Conservation (phyloP, 30 jellyfish, hydroid and myxozoan species). For the Catostylus mosaicus region DNA sequence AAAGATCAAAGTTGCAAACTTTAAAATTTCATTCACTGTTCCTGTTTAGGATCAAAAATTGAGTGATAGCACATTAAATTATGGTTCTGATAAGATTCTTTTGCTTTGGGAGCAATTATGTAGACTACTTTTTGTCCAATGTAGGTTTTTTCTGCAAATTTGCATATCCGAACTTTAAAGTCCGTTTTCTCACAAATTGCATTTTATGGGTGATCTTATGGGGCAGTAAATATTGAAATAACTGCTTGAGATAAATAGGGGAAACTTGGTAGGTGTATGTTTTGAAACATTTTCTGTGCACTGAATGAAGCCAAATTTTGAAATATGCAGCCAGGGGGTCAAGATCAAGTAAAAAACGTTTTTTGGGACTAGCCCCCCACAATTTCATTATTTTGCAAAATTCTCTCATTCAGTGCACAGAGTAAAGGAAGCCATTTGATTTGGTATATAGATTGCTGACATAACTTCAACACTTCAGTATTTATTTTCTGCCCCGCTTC, state of each 20-base stretch:
- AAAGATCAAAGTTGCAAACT: background rate
- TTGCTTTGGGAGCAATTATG: background rate
- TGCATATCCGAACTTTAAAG: background rate
- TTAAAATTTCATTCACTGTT: background rate
- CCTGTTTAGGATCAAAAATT: background rate
- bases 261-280: background rate
- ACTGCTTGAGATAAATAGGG: slow-evolving; percentile 1
- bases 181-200: background rate
- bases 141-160: background rate
- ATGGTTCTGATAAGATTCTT: background rate
- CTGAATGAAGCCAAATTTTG: slow-evolving; percentile 11
- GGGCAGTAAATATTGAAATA: background rate
- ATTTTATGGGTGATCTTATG: background rate
- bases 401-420: background rate
- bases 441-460: background rate
- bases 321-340: background rate
- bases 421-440: background rate
- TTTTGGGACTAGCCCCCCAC: background rate
- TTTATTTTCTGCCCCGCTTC: background rate
- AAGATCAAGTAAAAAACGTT: background rate
- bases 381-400: background rate
- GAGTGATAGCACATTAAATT: background rate
- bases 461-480: background rate
- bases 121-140: background rate
- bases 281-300: background rate